These are phyloP conservation scores for Onychostruthus taczanowskii DNA, from an alignment of 2,113 vertebrate genomes.

Conservation along the genomic window DNA sequence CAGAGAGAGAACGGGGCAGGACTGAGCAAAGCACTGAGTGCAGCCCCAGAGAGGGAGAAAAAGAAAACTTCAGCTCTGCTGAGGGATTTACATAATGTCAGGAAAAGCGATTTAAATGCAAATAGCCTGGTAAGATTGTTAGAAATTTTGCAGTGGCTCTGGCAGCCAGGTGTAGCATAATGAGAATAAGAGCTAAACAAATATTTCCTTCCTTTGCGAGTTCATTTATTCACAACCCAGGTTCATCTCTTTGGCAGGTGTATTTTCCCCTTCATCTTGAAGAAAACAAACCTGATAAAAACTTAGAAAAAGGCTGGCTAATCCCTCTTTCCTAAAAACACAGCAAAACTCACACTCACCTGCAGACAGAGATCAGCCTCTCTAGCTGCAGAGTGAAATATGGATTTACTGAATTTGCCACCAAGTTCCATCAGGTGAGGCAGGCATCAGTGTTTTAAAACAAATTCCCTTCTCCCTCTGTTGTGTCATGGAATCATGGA, in stretches of 20 bases:
- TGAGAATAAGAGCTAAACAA: constrained; percentile 58
- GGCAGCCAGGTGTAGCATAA: constrained; percentile 57
- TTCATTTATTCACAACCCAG: constrained; percentile 11
- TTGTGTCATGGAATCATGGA: neutral
- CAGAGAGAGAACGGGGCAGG: neutral
- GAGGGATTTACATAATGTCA: constrained; percentile 70
- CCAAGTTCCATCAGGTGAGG: neutral
- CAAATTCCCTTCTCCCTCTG: neutral
- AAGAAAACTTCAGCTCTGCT: constrained; percentile 58
- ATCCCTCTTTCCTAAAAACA: neutral
- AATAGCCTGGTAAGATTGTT: constrained; percentile 58
- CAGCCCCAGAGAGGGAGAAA: neutral
- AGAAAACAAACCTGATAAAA: neutral
- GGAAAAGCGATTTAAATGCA: constrained; percentile 78
- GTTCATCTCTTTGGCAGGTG: constrained; percentile 50
- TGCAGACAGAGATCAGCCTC: neutral
- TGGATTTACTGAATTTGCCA: neutral
- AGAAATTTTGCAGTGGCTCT: constrained; percentile 48
- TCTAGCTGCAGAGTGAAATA: neutral
- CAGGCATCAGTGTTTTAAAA: neutral
- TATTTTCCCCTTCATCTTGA: neutral
- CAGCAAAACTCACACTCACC: neutral
- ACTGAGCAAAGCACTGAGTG: neutral
- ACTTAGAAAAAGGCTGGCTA: neutral
- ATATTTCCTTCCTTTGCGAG: constrained; percentile 38